Conservation (phyloP, 1,140 invertebrate species). For the Eriocheir sinensis region DNA sequence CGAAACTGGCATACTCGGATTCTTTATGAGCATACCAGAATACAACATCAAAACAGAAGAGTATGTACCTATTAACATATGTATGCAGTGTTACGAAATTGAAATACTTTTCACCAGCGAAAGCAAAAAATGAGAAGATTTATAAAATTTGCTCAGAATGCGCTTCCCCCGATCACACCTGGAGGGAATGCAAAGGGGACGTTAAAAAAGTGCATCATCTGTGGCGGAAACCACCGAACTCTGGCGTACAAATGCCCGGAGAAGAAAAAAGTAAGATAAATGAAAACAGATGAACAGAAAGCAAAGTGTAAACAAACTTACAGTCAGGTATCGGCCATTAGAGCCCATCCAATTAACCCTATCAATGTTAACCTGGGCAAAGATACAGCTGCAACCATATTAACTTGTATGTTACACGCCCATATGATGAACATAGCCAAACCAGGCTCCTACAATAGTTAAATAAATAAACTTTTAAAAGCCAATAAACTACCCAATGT, state of each 20-base stretch:
- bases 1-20: background rate
- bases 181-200: background rate
- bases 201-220: background rate
- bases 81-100: background rate
- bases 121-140: background rate
- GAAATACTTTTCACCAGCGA: background rate
- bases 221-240: background rate
- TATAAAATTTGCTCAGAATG: background rate
- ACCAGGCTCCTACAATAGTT: background rate
- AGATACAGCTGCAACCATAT: too few species aligned
- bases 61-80: background rate
- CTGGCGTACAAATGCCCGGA: background rate
- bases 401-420: too few species aligned
- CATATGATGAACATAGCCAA: too few species aligned
- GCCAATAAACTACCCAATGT: background rate
- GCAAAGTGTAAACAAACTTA: too few species aligned
- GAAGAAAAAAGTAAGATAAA: too few species aligned
- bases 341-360: too few species aligned
- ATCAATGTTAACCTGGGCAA: too few species aligned
- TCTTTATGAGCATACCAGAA: background rate
- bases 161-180: background rate
- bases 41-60: background rate
- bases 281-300: too few species aligned
- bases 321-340: background rate
- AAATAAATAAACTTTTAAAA: background rate